These are phyloP conservation scores for Mythimna albipuncta DNA, from an alignment of 2,888 invertebrate species.

Conservation along the genomic window DNA sequence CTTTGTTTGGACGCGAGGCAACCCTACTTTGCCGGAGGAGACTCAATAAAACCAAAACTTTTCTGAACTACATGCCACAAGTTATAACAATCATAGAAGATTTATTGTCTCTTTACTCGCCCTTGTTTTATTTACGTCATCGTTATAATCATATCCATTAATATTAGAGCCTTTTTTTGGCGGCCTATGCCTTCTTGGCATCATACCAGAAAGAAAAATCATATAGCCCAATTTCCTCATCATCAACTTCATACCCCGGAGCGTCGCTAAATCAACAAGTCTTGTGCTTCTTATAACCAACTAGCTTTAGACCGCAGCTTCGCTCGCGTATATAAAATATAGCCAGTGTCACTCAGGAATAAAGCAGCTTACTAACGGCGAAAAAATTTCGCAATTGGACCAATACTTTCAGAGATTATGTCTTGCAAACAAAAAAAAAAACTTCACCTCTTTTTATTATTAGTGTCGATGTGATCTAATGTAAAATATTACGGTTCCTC, in stretches of 20 bases:
- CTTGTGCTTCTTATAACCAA: too few relatives aligned
- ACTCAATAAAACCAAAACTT: conserved; percentile 34
- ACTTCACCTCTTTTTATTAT: too few relatives aligned
- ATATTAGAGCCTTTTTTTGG: background rate
- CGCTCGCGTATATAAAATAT: too few relatives aligned
- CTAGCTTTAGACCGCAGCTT: too few relatives aligned
- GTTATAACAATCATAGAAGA: conserved; percentile 23
- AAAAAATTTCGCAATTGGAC: too few relatives aligned
- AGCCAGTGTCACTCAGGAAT: too few relatives aligned
- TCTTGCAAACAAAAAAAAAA: too few relatives aligned
- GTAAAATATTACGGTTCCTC: too few relatives aligned
- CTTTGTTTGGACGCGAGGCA: background rate
- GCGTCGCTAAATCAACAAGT: background rate
- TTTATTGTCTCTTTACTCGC: conserved; percentile 19
- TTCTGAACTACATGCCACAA: conserved; percentile 9
- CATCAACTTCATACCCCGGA: background rate
- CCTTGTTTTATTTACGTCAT: conserved; percentile 3
- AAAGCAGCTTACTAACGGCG: too few relatives aligned
- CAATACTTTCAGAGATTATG: too few relatives aligned
- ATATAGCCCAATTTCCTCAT: background rate
- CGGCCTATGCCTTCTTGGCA: background rate
- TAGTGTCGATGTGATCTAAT: too few relatives aligned
- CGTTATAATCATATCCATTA: background rate
- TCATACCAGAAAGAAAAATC: background rate
- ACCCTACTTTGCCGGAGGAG: background rate